Evolutionary conservation across 2,113 vertebrate genomes (phyloP).

Genomic region (Scomber colias): DNA sequence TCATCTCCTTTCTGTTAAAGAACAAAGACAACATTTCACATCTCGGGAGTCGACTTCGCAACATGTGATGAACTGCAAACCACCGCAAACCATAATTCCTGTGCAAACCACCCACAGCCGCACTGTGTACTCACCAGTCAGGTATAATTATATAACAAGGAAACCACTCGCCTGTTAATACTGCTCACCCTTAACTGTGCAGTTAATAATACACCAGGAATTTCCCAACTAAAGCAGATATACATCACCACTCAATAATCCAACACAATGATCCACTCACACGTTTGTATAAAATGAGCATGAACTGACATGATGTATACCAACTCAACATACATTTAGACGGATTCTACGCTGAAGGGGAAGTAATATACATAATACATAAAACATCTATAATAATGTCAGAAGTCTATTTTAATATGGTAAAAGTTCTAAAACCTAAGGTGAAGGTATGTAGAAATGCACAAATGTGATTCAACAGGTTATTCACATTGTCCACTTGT

Average conservation of each 20-base stretch:
- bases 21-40: constrained; percentile 18
- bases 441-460: no score
- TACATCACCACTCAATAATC: neutral
- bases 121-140: neutral
- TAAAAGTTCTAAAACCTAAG: no score
- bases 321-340: neutral
- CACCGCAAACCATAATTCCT: constrained; percentile 21
- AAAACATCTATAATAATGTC: no score
- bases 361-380: no score
- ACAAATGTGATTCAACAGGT: no score
- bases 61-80: constrained; percentile 4
- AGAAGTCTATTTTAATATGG: no score
- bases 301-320: neutral
- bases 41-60: neutral
- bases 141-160: neutral
- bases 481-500: no score
- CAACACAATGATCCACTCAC: neutral
- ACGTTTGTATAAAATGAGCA: constrained; percentile 55
- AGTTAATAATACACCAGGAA: no score
- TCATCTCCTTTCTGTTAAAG: constrained; percentile 91
- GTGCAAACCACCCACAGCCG: neutral
- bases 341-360: no score
- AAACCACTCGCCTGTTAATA: constrained; percentile 34
- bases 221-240: constrained; percentile 5
- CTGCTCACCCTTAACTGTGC: neutral